These are phyloP conservation scores for Disparrhopalites patrizii DNA, from an alignment of 2,888 invertebrate species.

Conservation along the genomic window DNA sequence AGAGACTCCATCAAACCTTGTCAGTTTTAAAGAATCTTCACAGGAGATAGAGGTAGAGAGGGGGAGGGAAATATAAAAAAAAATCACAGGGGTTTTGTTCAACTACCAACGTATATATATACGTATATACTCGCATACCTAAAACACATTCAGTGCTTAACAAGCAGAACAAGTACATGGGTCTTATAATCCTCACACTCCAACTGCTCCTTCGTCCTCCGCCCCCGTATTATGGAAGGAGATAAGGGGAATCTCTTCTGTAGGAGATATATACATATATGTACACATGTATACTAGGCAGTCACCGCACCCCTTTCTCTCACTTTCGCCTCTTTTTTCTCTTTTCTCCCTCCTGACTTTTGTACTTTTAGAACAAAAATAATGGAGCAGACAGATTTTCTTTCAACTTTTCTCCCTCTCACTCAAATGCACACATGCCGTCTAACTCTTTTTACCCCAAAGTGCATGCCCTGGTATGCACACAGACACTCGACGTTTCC, in stretches of 20 bases:
- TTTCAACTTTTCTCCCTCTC: background rate
- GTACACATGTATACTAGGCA: too few relatives aligned
- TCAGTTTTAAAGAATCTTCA: constrained; percentile 8
- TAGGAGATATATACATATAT: too few relatives aligned
- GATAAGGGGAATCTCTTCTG: too few relatives aligned
- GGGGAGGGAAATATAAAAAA: too few relatives aligned
- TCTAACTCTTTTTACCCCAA: background rate
- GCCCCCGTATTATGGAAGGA: too few relatives aligned
- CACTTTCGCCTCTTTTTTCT: background rate
- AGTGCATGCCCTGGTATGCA: background rate
- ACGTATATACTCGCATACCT: too few relatives aligned
- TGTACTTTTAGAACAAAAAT: constrained; percentile 3
- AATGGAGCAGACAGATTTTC: constrained; percentile 7
- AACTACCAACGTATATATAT: background rate
- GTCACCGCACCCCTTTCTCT: too few relatives aligned
- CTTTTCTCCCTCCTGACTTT: too few relatives aligned
- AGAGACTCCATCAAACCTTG: constrained; percentile 13
- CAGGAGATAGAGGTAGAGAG: too few relatives aligned
- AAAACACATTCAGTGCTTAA: too few relatives aligned
- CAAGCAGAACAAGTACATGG: background rate
- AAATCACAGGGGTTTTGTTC: background rate
- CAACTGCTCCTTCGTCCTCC: too few relatives aligned
- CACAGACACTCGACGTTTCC: too few relatives aligned
- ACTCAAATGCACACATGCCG: background rate
- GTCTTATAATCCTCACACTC: background rate